Percentiles rank a stretch among this genome's conserved stretches.
phyloP scores from a whole-genome alignment of 1,140 invertebrate species.

The Drosophila arawakana region DNA sequence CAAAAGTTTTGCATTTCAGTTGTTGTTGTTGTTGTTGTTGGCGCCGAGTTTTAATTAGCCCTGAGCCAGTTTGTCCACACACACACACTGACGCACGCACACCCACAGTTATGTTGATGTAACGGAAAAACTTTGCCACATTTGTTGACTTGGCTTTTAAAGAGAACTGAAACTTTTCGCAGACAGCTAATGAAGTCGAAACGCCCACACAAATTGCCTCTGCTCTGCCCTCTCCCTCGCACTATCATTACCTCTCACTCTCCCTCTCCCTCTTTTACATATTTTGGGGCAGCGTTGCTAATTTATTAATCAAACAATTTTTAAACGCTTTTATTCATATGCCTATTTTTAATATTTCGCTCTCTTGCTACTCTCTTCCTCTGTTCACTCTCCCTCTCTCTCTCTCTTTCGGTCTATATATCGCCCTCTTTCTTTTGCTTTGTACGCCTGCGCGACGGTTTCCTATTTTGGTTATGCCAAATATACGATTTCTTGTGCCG shows the following conservation, averaged over 20 bases:
- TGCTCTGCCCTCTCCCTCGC: neutral
- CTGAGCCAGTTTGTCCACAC: constrained; percentile 76
- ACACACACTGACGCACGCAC: constrained; percentile 31
- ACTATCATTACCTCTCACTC: neutral
- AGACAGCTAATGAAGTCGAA: constrained; percentile 52
- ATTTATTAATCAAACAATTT: constrained; percentile 66
- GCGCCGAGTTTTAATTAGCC: constrained; percentile 73
- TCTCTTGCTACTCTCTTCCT: neutral
- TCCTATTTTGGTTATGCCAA: constrained; percentile 35
- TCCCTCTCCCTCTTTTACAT: neutral
- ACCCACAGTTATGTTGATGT: constrained; percentile 46
- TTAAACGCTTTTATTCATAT: constrained; percentile 52
- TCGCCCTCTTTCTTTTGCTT: neutral
- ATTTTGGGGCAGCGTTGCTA: constrained; percentile 40
- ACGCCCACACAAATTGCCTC: constrained; percentile 15
- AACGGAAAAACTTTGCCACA: constrained; percentile 67
- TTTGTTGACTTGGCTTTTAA: constrained; percentile 34
- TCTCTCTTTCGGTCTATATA: no score
- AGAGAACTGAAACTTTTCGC: constrained; percentile 26
- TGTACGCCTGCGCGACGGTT: constrained; percentile 43
- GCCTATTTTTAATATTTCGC: constrained; percentile 54
- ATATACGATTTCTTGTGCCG: constrained; percentile 10
- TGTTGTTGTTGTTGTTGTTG: constrained; percentile 31
- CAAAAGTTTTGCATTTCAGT: constrained; percentile 42
- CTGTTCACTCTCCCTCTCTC: neutral